Evolutionary conservation across 2,888 invertebrate species (phyloP).

Genomic region (Lycophotia porphyrea): DNA sequence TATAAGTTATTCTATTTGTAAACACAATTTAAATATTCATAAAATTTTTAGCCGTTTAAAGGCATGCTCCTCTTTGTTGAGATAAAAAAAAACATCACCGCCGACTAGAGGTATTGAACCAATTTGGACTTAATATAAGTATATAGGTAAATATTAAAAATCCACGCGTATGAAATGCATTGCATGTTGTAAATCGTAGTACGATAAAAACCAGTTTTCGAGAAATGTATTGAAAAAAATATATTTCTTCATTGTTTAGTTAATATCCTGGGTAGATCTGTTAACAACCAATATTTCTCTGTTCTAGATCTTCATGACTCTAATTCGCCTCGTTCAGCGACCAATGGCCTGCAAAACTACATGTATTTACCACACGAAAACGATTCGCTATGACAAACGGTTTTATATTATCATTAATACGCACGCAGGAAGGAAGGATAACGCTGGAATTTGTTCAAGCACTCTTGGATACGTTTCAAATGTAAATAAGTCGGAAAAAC

Average conservation of each 20-base stretch:
- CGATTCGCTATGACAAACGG: conserved; percentile 55
- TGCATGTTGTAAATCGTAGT: too few relatives aligned
- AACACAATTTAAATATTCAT: too few relatives aligned
- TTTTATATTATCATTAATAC: conserved; percentile 62
- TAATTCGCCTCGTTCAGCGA: conserved; percentile 29
- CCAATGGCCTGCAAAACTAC: conserved; percentile 25
- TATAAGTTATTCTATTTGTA: too few relatives aligned
- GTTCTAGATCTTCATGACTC: not conserved
- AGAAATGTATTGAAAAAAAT: not conserved
- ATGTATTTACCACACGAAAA: conserved; percentile 50
- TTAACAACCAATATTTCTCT: not conserved
- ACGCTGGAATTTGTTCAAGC: conserved; percentile 62
- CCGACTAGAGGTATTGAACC: too few relatives aligned
- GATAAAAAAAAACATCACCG: too few relatives aligned
- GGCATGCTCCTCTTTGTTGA: too few relatives aligned
- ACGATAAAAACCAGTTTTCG: too few relatives aligned
- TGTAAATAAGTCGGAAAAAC: conserved; percentile 78
- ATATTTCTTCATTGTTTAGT: not conserved
- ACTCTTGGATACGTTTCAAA: conserved; percentile 71
- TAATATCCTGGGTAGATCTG: not conserved
- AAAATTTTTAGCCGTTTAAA: too few relatives aligned
- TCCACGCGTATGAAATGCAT: too few relatives aligned
- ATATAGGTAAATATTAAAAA: too few relatives aligned
- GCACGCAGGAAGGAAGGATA: conserved; percentile 64
- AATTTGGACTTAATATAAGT: too few relatives aligned